These are phyloP conservation scores for Andrena bicolor DNA, from an alignment of 2,888 invertebrate genomes.

Conservation along the genomic window DNA sequence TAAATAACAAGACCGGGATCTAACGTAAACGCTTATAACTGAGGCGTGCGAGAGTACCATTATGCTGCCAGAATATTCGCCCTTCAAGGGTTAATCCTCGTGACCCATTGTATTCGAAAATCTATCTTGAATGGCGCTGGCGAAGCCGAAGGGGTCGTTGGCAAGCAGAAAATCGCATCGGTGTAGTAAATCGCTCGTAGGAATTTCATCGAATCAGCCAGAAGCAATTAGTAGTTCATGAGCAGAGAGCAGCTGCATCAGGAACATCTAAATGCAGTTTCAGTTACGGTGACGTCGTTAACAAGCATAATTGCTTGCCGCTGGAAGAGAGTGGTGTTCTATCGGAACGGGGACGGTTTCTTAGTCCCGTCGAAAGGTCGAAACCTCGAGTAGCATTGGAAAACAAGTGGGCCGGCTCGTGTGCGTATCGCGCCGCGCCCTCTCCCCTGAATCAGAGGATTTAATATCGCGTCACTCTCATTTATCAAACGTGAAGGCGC, in stretches of 20 bases:
- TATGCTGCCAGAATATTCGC: no score
- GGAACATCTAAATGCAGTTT: slow-evolving; percentile 12
- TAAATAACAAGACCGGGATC: no score
- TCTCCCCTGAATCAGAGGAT: not conserved
- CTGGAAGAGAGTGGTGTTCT: not conserved
- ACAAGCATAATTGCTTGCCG: slow-evolving; percentile 22
- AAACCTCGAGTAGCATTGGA: not conserved
- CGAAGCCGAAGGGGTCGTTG: no score
- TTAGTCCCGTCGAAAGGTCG: slow-evolving; percentile 2
- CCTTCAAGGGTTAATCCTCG: no score
- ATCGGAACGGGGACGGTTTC: slow-evolving; percentile 7
- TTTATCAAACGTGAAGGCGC: slow-evolving; percentile 15
- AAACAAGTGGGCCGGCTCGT: slow-evolving; percentile 2
- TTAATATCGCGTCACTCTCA: slow-evolving; percentile 34
- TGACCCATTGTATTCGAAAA: no score
- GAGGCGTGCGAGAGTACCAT: no score
- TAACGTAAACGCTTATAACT: no score
- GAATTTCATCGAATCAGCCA: slow-evolving; percentile 19
- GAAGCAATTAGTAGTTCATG: slow-evolving; percentile 18
- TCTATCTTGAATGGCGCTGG: no score
- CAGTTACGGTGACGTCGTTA: slow-evolving; percentile 18
- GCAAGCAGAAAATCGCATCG: not conserved
- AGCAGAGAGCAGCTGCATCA: not conserved
- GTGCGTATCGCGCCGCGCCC: no score
- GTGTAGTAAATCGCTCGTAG: not conserved